Conservation (phyloP, 2,888 invertebrate genomes). For the Rhyacophila evoluta region DNA sequence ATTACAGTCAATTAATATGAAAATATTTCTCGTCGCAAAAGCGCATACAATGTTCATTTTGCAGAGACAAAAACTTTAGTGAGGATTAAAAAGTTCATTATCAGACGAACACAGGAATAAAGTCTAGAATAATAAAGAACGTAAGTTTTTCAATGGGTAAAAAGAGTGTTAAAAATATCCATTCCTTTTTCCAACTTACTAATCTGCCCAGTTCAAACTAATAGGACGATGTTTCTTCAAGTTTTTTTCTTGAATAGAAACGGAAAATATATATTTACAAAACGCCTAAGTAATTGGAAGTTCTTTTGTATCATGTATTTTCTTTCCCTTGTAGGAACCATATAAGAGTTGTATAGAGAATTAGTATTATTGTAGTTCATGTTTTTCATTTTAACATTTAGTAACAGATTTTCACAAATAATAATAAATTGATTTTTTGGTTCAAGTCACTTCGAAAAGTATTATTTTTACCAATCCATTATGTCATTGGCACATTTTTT, state of each 20-base stretch:
- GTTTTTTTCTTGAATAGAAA: background rate
- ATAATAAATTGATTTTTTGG: too few species aligned
- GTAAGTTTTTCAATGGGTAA: conserved; percentile 12
- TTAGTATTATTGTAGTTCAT: too few species aligned
- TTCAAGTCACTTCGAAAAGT: too few species aligned
- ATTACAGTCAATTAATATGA: background rate
- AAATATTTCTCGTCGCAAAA: background rate
- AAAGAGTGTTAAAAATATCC: conserved; percentile 2
- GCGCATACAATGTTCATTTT: background rate
- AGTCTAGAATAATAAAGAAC: conserved; percentile 21
- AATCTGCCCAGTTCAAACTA: conserved; percentile 14
- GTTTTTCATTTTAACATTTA: too few species aligned
- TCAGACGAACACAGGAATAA: conserved; percentile 8
- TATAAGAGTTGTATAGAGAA: too few species aligned
- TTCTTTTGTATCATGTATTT: too few species aligned
- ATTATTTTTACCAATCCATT: too few species aligned
- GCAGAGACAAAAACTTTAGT: conserved; percentile 7
- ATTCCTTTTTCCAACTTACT: background rate
- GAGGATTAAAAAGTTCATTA: conserved; percentile 18
- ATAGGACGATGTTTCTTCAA: background rate
- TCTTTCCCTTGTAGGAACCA: too few species aligned
- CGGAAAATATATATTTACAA: too few species aligned
- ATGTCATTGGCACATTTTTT: too few species aligned
- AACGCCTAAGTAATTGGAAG: too few species aligned
- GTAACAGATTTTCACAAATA: too few species aligned